These are phyloP conservation scores for Ommatoiulus sabulosus DNA, from an alignment of 2,888 invertebrate genomes.

Conservation along the genomic window DNA sequence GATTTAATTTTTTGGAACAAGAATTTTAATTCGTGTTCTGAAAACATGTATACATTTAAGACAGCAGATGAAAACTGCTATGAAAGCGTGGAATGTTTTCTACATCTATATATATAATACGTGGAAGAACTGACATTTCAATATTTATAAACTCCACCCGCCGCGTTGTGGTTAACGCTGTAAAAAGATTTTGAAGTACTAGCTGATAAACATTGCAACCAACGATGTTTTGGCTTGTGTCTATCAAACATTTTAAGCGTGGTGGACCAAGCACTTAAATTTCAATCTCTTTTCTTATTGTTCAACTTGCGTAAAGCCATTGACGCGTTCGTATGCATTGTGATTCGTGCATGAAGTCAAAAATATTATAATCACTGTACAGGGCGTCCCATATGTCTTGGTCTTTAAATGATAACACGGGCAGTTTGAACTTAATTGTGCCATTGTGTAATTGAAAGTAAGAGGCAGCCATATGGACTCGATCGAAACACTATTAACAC, in stretches of 20 bases:
- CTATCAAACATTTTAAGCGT: neutral
- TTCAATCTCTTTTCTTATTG: neutral
- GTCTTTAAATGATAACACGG: neutral
- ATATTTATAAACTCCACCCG: neutral
- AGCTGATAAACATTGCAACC: neutral
- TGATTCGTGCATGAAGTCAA: neutral
- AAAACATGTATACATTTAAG: too few species aligned
- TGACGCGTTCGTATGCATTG: neutral
- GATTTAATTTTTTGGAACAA: too few species aligned
- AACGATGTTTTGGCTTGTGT: neutral
- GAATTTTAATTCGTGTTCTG: too few species aligned
- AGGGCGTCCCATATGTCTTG: neutral
- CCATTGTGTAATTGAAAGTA: too few species aligned
- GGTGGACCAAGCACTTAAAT: neutral
- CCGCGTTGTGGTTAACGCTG: neutral
- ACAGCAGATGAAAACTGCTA: too few species aligned
- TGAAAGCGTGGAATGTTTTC: too few species aligned
- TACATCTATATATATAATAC: too few species aligned
- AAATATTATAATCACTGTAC: neutral
- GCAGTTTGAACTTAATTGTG: neutral
- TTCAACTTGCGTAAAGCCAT: neutral
- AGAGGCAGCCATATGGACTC: too few species aligned
- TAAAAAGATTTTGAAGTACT: neutral
- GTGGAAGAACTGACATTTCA: too few species aligned
- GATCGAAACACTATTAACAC: too few species aligned